Conservation (phyloP, 2,797 vertebrate species). For the Cyprinella venusta region DNA sequence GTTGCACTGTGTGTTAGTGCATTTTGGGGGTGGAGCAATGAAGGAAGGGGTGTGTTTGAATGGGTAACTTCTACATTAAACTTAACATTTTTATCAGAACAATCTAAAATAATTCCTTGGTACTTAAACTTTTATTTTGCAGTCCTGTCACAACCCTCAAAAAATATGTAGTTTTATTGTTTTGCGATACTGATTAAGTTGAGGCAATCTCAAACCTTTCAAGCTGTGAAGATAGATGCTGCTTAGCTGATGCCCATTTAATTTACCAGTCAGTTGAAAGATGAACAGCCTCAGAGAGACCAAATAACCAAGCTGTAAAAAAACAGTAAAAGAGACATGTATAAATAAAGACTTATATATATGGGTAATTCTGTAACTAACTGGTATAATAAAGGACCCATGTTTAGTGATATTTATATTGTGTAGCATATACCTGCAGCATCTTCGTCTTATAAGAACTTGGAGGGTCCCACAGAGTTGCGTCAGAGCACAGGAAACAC, state of each 20-base stretch:
- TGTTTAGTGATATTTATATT: background rate
- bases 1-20: background rate
- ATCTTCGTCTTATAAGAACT: background rate
- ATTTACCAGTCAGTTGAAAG: constrained; percentile 66
- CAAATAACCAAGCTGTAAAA: constrained; percentile 72
- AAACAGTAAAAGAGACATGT: background rate
- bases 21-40: background rate
- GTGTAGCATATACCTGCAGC: background rate
- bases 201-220: constrained; percentile 59
- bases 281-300: constrained; percentile 72
- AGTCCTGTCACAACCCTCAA: background rate
- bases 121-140: background rate
- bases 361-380: background rate
- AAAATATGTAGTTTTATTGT: background rate
- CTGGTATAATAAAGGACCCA: background rate
- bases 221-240: constrained; percentile 65
- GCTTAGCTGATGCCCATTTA: constrained; percentile 66
- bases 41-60: background rate
- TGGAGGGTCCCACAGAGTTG: background rate
- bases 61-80: background rate
- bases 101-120: background rate
- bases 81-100: background rate
- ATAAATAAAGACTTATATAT: background rate
- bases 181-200: background rate
- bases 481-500: constrained; percentile 34